Evolutionary conservation across 64 coral and sea anemone genomes (phyloP).

Genomic region (Catalaphyllia jardinei): DNA sequence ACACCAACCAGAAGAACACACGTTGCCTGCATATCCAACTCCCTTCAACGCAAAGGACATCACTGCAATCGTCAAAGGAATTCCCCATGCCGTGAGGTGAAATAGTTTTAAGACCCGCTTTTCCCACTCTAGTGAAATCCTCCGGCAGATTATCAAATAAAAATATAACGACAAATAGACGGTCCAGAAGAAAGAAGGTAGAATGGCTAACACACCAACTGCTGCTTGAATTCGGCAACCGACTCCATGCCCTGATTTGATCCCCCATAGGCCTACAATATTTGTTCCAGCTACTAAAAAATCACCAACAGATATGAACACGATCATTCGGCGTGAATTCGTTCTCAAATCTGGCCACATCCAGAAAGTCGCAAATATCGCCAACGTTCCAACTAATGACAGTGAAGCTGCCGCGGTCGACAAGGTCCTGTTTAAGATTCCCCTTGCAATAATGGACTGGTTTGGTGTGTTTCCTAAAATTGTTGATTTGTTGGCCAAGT

Average conservation of each 20-base stretch:
- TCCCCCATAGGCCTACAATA: slow-evolving; percentile 22
- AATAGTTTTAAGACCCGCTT: slow-evolving; percentile 62
- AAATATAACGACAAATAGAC: slow-evolving; percentile 79
- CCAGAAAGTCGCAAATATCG: slow-evolving; percentile 70
- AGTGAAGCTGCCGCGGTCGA: slow-evolving; percentile 57
- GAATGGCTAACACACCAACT: slow-evolving; percentile 51
- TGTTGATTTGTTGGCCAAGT: neutral
- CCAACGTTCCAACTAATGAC: slow-evolving; percentile 71
- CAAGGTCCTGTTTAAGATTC: slow-evolving; percentile 2
- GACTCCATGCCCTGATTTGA: neutral
- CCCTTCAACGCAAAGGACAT: slow-evolving; percentile 25
- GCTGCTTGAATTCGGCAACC: slow-evolving; percentile 33
- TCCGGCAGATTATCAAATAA: slow-evolving; percentile 61
- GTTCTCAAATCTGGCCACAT: slow-evolving; percentile 86
- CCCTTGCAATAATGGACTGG: neutral
- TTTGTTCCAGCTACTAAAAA: slow-evolving; percentile 66
- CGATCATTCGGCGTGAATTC: slow-evolving; percentile 74
- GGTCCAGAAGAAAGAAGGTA: slow-evolving; percentile 95
- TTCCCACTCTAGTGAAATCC: slow-evolving; percentile 33
- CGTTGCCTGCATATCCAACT: slow-evolving; percentile 44
- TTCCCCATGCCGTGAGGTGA: slow-evolving; percentile 85
- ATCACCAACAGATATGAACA: slow-evolving; percentile 91
- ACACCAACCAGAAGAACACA: slow-evolving; percentile 76
- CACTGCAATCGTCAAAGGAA: slow-evolving; percentile 64
- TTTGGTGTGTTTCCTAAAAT: neutral